phyloP scores from a whole-genome alignment of 2,113 vertebrate species.

The Cyprinodon tularosa region DNA sequence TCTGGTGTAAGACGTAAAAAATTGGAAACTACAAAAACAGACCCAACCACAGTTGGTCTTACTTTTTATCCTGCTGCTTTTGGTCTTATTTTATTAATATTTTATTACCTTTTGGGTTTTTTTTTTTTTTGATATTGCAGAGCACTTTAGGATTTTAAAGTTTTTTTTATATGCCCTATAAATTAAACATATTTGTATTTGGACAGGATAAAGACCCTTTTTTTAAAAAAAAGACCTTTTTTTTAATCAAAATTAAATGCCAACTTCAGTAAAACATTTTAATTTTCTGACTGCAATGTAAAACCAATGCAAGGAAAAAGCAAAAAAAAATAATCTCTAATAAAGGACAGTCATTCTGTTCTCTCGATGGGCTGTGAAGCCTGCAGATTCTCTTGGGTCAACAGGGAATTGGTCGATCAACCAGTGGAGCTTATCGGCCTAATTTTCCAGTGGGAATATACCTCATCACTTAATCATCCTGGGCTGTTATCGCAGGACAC shows the following conservation, averaged over 20 bases:
- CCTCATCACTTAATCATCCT: slow-evolving; percentile 45
- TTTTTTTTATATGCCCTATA: too few relatives aligned
- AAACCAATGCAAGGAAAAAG: too few relatives aligned
- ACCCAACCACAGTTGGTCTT: too few relatives aligned
- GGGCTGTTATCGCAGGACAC: slow-evolving; percentile 32
- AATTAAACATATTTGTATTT: neutral
- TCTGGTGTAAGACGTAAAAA: too few relatives aligned
- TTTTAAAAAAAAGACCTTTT: neutral
- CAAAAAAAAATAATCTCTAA: neutral
- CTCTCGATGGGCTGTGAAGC: slow-evolving; percentile 22
- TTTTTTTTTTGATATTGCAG: too few relatives aligned
- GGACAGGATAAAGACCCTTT: neutral
- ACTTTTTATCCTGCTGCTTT: too few relatives aligned
- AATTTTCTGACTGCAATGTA: neutral
- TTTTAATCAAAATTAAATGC: neutral
- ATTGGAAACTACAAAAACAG: too few relatives aligned
- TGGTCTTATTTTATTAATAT: too few relatives aligned
- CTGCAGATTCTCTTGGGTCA: slow-evolving; percentile 14
- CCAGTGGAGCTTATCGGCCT: slow-evolving; percentile 41
- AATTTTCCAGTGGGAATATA: slow-evolving; percentile 41
- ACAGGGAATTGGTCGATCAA: slow-evolving; percentile 52
- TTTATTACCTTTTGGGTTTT: too few relatives aligned
- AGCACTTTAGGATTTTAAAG: neutral
- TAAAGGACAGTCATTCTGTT: slow-evolving; percentile 21
- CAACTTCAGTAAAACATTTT: neutral